These are phyloP conservation scores for Coptodon bakossiorum DNA, from an alignment of 2,113 vertebrate genomes.

Conservation along the genomic window DNA sequence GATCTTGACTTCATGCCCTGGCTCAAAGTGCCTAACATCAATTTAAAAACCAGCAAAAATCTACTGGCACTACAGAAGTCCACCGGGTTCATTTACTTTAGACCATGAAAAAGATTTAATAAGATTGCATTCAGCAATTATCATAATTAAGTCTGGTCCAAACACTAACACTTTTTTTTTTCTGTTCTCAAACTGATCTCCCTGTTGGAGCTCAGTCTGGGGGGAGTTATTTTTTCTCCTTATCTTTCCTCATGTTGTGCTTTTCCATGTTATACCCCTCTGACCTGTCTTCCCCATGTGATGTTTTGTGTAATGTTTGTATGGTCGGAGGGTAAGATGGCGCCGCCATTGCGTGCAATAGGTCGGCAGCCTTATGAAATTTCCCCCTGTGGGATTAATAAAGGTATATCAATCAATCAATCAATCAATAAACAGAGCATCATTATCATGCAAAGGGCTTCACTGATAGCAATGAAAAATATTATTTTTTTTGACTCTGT, in stretches of 20 bases:
- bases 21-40: neutral
- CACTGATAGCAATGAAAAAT: neutral
- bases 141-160: neutral
- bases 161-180: neutral
- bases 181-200: too few relatives aligned
- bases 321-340: too few relatives aligned
- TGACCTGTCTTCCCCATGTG: too few relatives aligned
- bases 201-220: too few relatives aligned
- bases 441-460: neutral
- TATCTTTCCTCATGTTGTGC: too few relatives aligned
- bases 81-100: neutral
- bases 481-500: neutral
- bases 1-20: neutral
- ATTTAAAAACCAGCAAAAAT: neutral
- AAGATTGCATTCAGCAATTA: neutral
- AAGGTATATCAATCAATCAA: too few relatives aligned
- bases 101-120: neutral
- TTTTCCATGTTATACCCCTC: too few relatives aligned
- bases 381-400: too few relatives aligned
- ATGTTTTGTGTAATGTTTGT: too few relatives aligned
- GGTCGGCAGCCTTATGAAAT: too few relatives aligned
- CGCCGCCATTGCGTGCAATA: too few relatives aligned
- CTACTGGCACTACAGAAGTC: neutral
- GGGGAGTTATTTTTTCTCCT: too few relatives aligned
- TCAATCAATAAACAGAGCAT: neutral